phyloP scores from a whole-genome alignment of 2,888 invertebrate genomes.

The Trissolcus japonicus region DNA sequence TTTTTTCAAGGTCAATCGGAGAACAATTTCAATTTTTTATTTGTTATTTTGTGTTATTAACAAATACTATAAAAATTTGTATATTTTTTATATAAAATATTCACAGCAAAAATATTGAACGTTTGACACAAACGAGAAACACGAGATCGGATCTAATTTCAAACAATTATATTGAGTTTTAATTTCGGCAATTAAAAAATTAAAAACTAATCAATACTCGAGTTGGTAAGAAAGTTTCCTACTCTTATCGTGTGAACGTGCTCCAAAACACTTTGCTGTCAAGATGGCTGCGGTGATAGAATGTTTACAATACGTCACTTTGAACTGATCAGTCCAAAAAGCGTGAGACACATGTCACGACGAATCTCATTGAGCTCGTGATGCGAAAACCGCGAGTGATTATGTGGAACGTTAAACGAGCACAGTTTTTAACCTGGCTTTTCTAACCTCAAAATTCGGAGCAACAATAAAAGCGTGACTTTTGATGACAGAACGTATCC shows the following conservation, averaged over 20 bases:
- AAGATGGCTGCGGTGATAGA: neutral
- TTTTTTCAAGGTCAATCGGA: too few relatives aligned
- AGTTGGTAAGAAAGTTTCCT: neutral
- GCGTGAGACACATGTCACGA: neutral
- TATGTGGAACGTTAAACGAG: slow-evolving; percentile 13
- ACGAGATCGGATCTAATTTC: too few relatives aligned
- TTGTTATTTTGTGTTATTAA: too few relatives aligned
- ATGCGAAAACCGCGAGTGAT: slow-evolving; percentile 19
- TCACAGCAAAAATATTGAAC: too few relatives aligned
- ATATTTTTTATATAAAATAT: too few relatives aligned
- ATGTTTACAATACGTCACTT: slow-evolving; percentile 1
- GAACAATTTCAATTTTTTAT: too few relatives aligned
- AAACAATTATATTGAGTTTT: too few relatives aligned
- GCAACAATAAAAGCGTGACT: neutral
- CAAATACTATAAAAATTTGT: too few relatives aligned
- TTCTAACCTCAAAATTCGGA: slow-evolving; percentile 21
- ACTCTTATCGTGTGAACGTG: neutral
- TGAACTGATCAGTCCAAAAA: neutral
- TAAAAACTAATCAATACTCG: neutral
- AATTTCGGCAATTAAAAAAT: neutral
- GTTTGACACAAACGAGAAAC: too few relatives aligned
- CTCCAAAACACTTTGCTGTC: neutral
- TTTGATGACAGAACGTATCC: slow-evolving; percentile 10
- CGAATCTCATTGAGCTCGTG: slow-evolving; percentile 3
- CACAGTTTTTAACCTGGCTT: slow-evolving; percentile 1